Base-by-base conservation (phyloP, 2,888 invertebrate species). In the Alentia gelatinosa region DNA sequence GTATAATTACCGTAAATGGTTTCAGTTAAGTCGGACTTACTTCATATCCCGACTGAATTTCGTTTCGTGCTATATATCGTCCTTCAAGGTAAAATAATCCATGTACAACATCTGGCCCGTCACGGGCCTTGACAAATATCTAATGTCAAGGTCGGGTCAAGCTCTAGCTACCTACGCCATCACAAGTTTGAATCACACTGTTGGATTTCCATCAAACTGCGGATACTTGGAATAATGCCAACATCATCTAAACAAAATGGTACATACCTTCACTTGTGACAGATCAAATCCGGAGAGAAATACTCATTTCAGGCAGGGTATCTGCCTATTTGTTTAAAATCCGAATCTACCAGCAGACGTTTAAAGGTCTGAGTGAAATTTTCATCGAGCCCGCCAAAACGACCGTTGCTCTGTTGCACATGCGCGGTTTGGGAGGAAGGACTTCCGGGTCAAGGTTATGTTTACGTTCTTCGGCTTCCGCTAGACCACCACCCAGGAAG, bases 91-190 rank as follows among this genome's bases (percentile, higher is more conserved):
- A 56, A 1, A 4, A 3, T 56, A 19, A 56, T 1, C 3, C n/a
- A 19, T 56, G 1, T n/a, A 56, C 56, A 56, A 74, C 47, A 19
- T 19, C 19, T 47, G 47, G 9, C 9, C 47, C 47, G 47, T 47
- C 47, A 19, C 47, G 47, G 47, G 9, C 9, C 19, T 47, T 47
- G 74, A 12, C 26, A 74, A 74, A 26, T n/a, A 79, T 0, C 40
- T n/a, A 86, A 86, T 86, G 86, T 86, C 86, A 86, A 86, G 86
- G 86, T 86, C 86, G 86, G 86, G 86, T 86, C 86, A 47, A 12
- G 39, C n/a, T n/a, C 30, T 75, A 19, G 12, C 30, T 30, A 26
- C 35, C 19, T 39, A 79, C 37, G 39, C 35, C 35, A 19, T 15
- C 12, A 5, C 4, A 79, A 30, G 68, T 79, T 79, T n/a, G 79